phyloP scores from a whole-genome alignment of 2,888 invertebrate genomes.

The Synergus umbraculus region DNA sequence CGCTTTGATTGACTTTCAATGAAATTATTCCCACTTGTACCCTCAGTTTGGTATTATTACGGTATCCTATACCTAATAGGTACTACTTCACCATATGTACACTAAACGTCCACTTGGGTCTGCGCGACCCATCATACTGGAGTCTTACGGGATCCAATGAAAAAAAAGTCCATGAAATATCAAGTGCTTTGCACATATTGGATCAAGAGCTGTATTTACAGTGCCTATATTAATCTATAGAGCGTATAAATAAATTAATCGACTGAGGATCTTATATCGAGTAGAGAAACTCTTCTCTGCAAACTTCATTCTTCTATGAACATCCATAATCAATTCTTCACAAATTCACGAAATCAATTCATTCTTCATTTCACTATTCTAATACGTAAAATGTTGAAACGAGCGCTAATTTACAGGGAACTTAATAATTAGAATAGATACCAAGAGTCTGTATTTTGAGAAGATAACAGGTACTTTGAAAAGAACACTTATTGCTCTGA shows the following conservation, averaged over 20 bases:
- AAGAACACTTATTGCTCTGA: background rate
- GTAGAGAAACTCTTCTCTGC: conserved; percentile 37
- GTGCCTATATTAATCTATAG: conserved; percentile 70
- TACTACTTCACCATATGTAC: conserved; percentile 68
- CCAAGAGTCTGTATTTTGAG: background rate
- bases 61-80: conserved; percentile 56
- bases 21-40: background rate
- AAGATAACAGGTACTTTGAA: conserved; percentile 1
- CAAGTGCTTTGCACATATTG: conserved; percentile 75
- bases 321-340: conserved; percentile 30
- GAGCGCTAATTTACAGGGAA: background rate
- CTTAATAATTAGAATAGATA: background rate
- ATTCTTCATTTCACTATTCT: background rate
- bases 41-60: conserved; percentile 40
- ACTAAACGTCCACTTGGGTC: conserved; percentile 69
- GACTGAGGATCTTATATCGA: conserved; percentile 46
- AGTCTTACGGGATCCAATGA: conserved; percentile 56
- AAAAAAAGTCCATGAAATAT: conserved; percentile 68
- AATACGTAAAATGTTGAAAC: background rate
- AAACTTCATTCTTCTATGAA: conserved; percentile 27
- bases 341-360: background rate
- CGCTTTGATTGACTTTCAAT: conserved; percentile 14
- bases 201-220: conserved; percentile 74
- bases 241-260: conserved; percentile 60
- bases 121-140: conserved; percentile 58